These are phyloP conservation scores for Etheostoma spectabile DNA, from an alignment of 2,113 vertebrate genomes.

Conservation along the genomic window DNA sequence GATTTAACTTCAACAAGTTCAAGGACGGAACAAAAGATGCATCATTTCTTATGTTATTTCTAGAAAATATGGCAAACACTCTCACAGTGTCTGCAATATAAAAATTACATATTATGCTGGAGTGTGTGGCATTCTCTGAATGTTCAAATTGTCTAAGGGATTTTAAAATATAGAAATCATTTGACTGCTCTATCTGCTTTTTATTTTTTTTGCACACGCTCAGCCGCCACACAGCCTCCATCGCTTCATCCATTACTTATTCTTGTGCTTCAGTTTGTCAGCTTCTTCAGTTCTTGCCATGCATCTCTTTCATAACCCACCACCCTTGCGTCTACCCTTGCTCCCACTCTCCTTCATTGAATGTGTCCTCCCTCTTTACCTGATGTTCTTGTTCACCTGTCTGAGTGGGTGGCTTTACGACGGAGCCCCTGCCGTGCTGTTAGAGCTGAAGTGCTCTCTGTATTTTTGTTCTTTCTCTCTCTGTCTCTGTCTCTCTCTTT, in stretches of 20 bases:
- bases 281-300: background rate
- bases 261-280: slow-evolving; percentile 13
- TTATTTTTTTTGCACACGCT: slow-evolving; percentile 18
- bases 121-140: slow-evolving; percentile 14
- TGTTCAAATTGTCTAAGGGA: slow-evolving; percentile 17
- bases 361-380: slow-evolving; percentile 1
- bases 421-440: slow-evolving; percentile 18
- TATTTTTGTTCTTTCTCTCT: background rate
- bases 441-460: slow-evolving; percentile 8
- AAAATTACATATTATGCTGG: background rate
- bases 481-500: background rate
- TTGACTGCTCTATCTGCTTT: background rate
- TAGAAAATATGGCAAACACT: background rate
- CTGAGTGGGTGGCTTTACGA: slow-evolving; percentile 15
- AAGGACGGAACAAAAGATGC: background rate
- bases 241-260: background rate
- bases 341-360: slow-evolving; percentile 3
- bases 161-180: slow-evolving; percentile 26
- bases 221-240: background rate
- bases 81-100: background rate
- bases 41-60: background rate
- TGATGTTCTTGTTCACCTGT: slow-evolving; percentile 1
- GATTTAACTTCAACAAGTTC: background rate
- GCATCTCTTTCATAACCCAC: slow-evolving; percentile 23
- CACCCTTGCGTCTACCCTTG: slow-evolving; percentile 3